Evolutionary conservation across 2,113 vertebrate species (phyloP), one percentile per base, ranked within the genome.

Genomic region (Cnemophilus loriae): DNA sequence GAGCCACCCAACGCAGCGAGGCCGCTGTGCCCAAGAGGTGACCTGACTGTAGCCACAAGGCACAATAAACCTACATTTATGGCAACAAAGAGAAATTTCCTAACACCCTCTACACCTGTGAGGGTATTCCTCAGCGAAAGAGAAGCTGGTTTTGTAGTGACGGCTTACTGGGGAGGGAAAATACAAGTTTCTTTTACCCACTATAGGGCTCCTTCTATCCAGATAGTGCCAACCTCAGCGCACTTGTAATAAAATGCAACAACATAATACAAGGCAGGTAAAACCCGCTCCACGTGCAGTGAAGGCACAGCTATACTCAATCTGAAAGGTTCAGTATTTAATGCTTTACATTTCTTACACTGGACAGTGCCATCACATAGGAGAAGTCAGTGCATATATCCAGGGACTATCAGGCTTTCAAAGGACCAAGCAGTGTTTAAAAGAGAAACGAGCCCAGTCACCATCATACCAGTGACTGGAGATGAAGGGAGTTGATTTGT

Each of bases 31-130:
- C 39, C 39, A 16, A 35, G 37, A 59, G 23, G 52, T 0, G 1
- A 23, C 21, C 35, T 0, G 0, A 14, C 18, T 55, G 15, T 3
- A 70, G 27, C 47, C 4, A 10, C 2, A 11, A 30, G 63, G 15
- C 74, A 35, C 9, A 16, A 55, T 3, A 69, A 87, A 60, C 41
- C 52, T 5, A 11, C 33, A 6, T 2, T 19, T 13, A 60, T 19
- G 6, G 2, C 35, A 74, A 69, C 35, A 65, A 39, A 75, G 67
- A 50, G 30, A 3, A 3, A 61, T 19, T 15, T 32, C 47, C 4
- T 23, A 46, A 69, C 23, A 35, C 30, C 22, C 50, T 53, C 74
- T 4, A 15, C 7, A 15, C 7, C 52, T 26, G 7, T 5, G 20
- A 27, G 20, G 50, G 7, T 27, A 30, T 42, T 42, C 57, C 70